A percentile compares a stretch with the other conserved stretches of the same genome.
Conservation (phyloP, 53 echinoderm and acorn worm species). For the Henricia sp. region DNA sequence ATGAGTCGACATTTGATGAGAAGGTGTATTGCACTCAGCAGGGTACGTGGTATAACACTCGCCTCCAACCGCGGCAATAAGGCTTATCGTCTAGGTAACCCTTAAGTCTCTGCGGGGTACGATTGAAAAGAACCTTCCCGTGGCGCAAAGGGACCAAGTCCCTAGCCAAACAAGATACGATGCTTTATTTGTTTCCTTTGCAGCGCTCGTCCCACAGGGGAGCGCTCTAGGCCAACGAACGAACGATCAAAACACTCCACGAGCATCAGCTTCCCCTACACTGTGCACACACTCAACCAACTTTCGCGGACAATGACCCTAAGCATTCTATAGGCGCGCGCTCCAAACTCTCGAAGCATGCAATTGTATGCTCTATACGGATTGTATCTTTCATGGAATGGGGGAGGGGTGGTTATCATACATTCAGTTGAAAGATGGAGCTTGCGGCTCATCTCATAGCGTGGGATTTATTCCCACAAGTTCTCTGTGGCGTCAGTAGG, state of each 20-base stretch:
- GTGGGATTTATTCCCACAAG: not conserved
- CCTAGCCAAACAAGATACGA: not conserved
- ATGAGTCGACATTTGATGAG: constrained; percentile 8
- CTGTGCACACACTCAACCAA: not conserved
- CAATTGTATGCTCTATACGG: not conserved
- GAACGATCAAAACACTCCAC: constrained; percentile 37
- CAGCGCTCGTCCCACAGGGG: constrained; percentile 11
- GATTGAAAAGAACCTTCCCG: not conserved
- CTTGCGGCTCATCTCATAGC: not conserved
- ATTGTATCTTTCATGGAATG: constrained; percentile 46
- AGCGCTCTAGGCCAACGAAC: constrained; percentile 57
- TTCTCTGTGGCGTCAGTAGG: not conserved
- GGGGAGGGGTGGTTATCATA: not conserved
- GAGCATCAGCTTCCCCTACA: constrained; percentile 29
- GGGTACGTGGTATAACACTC: not conserved
- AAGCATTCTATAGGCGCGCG: not conserved
- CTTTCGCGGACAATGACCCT: constrained; percentile 43
- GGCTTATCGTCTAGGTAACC: constrained; percentile 1
- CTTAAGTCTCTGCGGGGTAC: not conserved
- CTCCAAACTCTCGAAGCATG: not conserved
- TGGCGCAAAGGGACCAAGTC: not conserved
- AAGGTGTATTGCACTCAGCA: not conserved
- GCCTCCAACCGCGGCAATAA: not conserved
- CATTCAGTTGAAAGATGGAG: not conserved
- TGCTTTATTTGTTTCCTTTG: not conserved